Conservation (phyloP, 2,888 invertebrate species). For the Colostygia pectinataria region DNA sequence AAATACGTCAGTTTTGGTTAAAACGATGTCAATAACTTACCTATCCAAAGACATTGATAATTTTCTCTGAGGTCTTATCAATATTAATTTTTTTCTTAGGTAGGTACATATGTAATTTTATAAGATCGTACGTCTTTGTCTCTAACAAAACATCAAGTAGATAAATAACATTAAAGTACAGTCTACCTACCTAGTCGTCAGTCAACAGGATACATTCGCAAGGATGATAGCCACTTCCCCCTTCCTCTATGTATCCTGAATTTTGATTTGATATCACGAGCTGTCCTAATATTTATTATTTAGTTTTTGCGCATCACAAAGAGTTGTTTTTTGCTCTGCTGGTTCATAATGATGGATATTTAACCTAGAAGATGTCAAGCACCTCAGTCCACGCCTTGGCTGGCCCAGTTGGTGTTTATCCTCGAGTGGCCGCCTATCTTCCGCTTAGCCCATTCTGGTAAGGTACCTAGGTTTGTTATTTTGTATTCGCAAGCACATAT, state of each 20-base stretch:
- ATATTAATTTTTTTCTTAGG: too few relatives aligned
- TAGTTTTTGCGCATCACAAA: constrained; percentile 11
- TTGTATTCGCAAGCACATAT: constrained; percentile 73
- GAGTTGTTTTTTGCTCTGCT: too few relatives aligned
- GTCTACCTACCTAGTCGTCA: too few relatives aligned
- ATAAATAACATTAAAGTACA: too few relatives aligned
- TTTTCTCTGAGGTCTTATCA: too few relatives aligned
- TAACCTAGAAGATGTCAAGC: constrained; percentile 24
- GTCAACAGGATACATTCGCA: constrained; percentile 46
- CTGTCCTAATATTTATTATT: constrained; percentile 28
- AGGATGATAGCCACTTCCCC: constrained; percentile 54
- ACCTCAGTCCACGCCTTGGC: constrained; percentile 39
- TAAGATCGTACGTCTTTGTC: too few relatives aligned
- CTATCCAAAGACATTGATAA: too few relatives aligned
- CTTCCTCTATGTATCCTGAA: constrained; percentile 68
- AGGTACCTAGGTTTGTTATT: constrained; percentile 51
- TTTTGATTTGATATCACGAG: constrained; percentile 46
- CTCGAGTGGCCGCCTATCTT: constrained; percentile 53
- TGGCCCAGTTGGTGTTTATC: constrained; percentile 62
- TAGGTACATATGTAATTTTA: too few relatives aligned
- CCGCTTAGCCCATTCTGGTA: constrained; percentile 58
- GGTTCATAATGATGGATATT: too few relatives aligned
- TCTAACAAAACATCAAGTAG: too few relatives aligned
- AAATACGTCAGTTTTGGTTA: too few relatives aligned
- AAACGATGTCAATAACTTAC: too few relatives aligned